Base-by-base conservation (phyloP, 2,113 vertebrate genomes). In the Misgurnus mizolepis region DNA sequence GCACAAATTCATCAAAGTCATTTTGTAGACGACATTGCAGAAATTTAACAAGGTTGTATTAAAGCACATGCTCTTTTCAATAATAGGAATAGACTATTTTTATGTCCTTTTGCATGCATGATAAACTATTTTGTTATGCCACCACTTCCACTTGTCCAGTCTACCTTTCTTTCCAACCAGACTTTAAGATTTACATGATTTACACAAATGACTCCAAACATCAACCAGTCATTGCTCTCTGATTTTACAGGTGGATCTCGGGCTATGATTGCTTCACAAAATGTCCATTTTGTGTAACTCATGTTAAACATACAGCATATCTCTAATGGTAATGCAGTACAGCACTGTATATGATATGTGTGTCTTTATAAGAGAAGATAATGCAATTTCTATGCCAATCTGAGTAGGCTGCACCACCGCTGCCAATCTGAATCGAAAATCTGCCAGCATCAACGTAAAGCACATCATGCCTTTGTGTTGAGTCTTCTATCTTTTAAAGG, bases 401-500 rank as follows among this genome's bases (percentile, higher is more conserved):
- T 34, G 1, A 34, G 27, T 34, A 3, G 27, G 27, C 3, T 34
- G 27, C 27, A 34, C 40, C 56, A 72, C 5, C 8, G 5, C 43
- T 45, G 43, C 53, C 58, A 72, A 58, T 58, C 39, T 58, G 39
- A 72, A 72, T 18, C 60, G 71, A 47, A 55, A 61, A 12, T 17
- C n/a, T 45, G 15, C 41, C 9, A 2, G 61, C 3, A 4, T 18
- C 12, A 41, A 12, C 50, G 6, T 81, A 61, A 60, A 76, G 45
- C 55, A 69, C 55, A 58, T 47, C 64, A 61, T 61, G 71, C 56
- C 27, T 45, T 68, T 74, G 45, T 58, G 67, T 71, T 62, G 70
- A 22, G 64, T 76, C 22, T 43, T 67, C 34, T 73, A 64, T 7
- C 56, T 68, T 66, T 58, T 14, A 3, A 50, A 72, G 18, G 40